Evolutionary conservation across 2,113 vertebrate species (phyloP), one percentile per base, ranked within the genome.

Genomic region (Ranitomeya variabilis): DNA sequence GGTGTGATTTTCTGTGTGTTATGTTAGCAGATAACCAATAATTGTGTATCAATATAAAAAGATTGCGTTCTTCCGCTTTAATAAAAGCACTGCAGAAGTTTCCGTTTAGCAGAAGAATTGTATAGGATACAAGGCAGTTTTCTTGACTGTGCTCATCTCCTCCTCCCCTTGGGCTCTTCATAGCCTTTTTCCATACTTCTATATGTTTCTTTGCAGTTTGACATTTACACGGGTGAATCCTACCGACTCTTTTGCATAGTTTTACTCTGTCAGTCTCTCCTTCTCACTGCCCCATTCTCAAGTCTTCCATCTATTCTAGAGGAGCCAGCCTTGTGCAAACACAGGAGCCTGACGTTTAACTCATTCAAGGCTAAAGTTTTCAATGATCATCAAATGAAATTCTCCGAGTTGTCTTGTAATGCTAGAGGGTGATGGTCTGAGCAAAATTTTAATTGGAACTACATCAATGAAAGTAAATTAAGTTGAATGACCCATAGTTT

Each of bases 151-250:
- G 26, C 71, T 84, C 64, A 71, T 55, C 64, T 55, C 67, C 0
- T 13, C 64, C 82, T 19, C 66, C 64, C 31, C 16, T 11, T 3
- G 12, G 14, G 19, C 23, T 52, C 51, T 52, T 66, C 62, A 16
- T 13, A 83, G n/a, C 14, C 21, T 84, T 55, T 84, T 55, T 52
- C 52, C 21, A 71, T 64, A 57, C 77, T 57, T 66, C 69, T 66
- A 64, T 69, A 57, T 87, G 78, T 80, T 57, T 54, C 62, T 71
- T 80, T 85, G 57, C 64, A 80, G 62, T 18, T 80, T 87, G 86
- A 80, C 76, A 87, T 87, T 87, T 87, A 87, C 86, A 80, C 60
- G 64, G 52, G 74, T 87, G 74, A 62, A 79, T 66, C 85, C n/a
- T 80, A 52, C 85, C 67, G 76, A 66, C 85, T 79, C 85, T 55